Evolutionary conservation across 2,888 invertebrate genomes (phyloP), one percentile per base, ranked within the genome.

Genomic region (Slavum lentiscoides): DNA sequence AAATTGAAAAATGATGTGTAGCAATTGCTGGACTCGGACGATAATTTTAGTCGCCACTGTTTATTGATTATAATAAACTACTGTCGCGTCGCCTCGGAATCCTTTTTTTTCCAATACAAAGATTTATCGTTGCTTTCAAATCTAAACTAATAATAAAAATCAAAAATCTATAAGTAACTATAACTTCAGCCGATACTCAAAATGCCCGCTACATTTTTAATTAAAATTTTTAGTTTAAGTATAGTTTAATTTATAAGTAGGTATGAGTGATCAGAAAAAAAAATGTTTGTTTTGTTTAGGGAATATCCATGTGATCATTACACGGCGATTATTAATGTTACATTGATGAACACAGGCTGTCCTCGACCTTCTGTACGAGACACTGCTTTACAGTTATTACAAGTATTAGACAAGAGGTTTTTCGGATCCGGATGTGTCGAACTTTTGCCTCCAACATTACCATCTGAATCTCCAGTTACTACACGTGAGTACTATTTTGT

Each of bases 231-330:
- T 49, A 49, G 8, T 49, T 11, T 1, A 15, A 11, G 3, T 13
- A 1, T 49, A 15, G 11, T 49, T 49, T 49, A 49, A 11, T 49
- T 15, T 55, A 19, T 55, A 55, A 55, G n/a, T n/a, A n/a, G n/a
- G n/a, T n/a, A n/a, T n/a, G n/a, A n/a, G 19, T 19, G 19, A 55
- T 23, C 23, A 23, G 30, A 30, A 66, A 66, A 43, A 55, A 30
- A 59, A 3, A 23, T 23, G 11, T 23, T 55, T 67, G 19, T 61
- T 53, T 62, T 70, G 49, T 87, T 13, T 87, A 95, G 96, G 85
- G 97, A 97, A 87, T 97, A 97, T 88, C 97, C 97, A 3, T 97
- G 97, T 86, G 97, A 97, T 87, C 96, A 97, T 88, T 97, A 97
- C 87, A 97, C 97, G 59, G 97, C 98, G 2, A 95, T 99, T 85